Percentiles rank a stretch among this genome's conserved stretches.
Conservation (phyloP, 2,888 invertebrate genomes). For the Parnassius apollo region DNA sequence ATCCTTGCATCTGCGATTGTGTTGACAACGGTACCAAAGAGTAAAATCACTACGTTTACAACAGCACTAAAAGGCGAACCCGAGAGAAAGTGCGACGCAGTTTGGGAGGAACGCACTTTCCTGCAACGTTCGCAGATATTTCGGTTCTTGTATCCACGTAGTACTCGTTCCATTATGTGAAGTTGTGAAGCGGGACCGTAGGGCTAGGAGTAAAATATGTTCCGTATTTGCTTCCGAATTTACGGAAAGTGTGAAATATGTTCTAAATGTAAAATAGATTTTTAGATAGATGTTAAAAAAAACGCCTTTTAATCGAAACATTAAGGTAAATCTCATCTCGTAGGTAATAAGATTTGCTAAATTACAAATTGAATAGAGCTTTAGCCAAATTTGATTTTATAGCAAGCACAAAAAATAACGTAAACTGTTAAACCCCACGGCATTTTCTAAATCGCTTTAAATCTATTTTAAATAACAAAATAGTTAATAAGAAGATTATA, state of each 20-base stretch:
- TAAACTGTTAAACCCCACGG: slow-evolving; percentile 5
- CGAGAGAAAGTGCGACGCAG: no score
- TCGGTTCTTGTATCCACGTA: neutral
- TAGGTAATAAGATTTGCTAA: slow-evolving; percentile 1
- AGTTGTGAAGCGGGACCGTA: neutral
- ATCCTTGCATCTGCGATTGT: no score
- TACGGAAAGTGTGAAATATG: neutral
- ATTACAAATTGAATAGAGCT: slow-evolving; percentile 9
- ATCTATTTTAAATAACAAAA: slow-evolving; percentile 6
- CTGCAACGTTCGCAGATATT: no score
- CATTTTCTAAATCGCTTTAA: slow-evolving; percentile 18
- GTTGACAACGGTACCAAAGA: no score
- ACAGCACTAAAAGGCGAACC: no score
- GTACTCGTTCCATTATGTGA: slow-evolving; percentile 10
- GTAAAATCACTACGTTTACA: no score
- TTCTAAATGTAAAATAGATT: neutral
- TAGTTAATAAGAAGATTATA: slow-evolving; percentile 15
- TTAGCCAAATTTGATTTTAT: slow-evolving; percentile 9
- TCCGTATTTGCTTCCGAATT: neutral
- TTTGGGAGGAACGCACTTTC: no score
- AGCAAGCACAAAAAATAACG: slow-evolving; percentile 16
- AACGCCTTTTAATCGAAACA: neutral
- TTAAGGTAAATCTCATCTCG: neutral
- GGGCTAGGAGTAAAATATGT: neutral
- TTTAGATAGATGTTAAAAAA: neutral